Base-by-base conservation (phyloP, 2,113 vertebrate genomes). In the Anolis carolinensis region DNA sequence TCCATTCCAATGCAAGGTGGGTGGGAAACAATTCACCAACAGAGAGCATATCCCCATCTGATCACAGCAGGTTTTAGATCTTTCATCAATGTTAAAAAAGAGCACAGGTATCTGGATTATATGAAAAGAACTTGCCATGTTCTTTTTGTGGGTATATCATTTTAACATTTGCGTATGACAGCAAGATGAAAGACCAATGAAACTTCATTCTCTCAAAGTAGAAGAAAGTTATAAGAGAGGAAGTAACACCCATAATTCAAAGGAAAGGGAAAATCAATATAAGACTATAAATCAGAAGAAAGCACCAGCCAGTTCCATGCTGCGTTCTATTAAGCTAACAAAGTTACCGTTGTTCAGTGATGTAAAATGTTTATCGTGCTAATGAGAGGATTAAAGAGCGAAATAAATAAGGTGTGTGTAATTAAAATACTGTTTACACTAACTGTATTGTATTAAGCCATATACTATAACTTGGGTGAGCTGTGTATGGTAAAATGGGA, bases 31-130 rank as follows among this genome's bases (percentile, higher is more conserved):
- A 79, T 88, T 70, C 68, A 82, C 52, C 48, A 67, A 87, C 67
- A 94, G 74, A 86, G 44, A 89, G 20, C 55, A 32, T n/a, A 6
- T 89, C 84, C 77, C 86, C 84, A 76, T 83, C 90, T 93, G 30
- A 90, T 77, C 84, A 59, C 44, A 79, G 36, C 3, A 79, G 48
- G 83, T 27, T 90, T 88, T 78, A 70, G 34, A 20, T 55, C n/a
- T 76, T 89, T 80, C 76, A 68, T 92, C 87, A 90, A 21, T 44
- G 9, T 39, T 63, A 83, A 50, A 36, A 7, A 50, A 36, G 87
- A 7, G 5, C 76, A 62, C n/a, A 25, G 25, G 73, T 55, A 39
- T 11, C 75, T 39, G 76, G 25, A 50, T 48, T 48, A 44, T 52
- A 23, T 25, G 73, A 25, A 75, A 44, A 65, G 27, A 52, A 55